Evolutionary conservation across 2,888 invertebrate species (phyloP).

Genomic region (Parnassius glacialis): DNA sequence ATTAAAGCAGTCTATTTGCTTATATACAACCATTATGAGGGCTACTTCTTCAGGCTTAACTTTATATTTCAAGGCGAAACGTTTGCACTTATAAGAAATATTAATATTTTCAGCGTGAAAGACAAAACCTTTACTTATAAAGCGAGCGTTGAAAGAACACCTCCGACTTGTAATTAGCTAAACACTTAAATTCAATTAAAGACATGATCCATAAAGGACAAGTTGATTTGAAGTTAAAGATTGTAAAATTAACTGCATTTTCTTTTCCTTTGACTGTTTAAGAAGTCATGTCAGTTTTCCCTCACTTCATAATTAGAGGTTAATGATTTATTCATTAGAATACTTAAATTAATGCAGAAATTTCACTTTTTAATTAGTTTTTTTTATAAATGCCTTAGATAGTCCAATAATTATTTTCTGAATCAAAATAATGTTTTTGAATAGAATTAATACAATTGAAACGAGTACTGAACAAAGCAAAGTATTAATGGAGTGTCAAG

Average conservation of each 20-base stretch:
- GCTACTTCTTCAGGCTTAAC: not conserved
- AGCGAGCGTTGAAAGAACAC: slow-evolving; percentile 10
- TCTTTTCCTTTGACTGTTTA: not conserved
- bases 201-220: slow-evolving; percentile 6
- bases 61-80: not conserved
- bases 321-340: too few species aligned
- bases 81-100: not conserved
- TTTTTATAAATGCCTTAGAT: too few species aligned
- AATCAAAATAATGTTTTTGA: too few species aligned
- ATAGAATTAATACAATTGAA: too few species aligned
- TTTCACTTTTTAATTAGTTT: too few species aligned
- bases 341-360: too few species aligned
- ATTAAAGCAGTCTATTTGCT: slow-evolving; percentile 53
- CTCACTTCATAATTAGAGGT: too few species aligned
- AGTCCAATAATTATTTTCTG: too few species aligned
- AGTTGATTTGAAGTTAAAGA: not conserved
- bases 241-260: slow-evolving; percentile 12
- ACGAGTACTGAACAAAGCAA: too few species aligned
- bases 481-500: too few species aligned
- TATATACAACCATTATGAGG: slow-evolving; percentile 13
- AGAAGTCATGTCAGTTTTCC: too few species aligned
- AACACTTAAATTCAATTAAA: slow-evolving; percentile 15
- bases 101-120: not conserved
- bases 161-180: slow-evolving; percentile 23
- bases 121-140: slow-evolving; percentile 6